phyloP scores from a whole-genome alignment of 2,113 vertebrate genomes.

The Telmatochromis sp. region DNA sequence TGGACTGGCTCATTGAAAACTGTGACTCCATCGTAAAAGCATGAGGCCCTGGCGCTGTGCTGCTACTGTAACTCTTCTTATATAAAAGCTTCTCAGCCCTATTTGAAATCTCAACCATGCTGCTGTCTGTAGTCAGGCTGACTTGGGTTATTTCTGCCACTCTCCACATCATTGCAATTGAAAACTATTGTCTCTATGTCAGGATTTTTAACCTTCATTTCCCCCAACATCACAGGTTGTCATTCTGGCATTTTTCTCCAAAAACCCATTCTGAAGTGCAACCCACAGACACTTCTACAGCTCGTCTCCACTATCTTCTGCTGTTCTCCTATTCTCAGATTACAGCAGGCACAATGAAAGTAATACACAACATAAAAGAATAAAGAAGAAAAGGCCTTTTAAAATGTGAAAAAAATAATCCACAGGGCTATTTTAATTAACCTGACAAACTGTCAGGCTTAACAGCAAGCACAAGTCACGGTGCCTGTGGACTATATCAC shows the following conservation, averaged over 20 bases:
- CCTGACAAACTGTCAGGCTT: neutral
- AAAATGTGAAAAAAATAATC: neutral
- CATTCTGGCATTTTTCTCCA: constrained; percentile 29
- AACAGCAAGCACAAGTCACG: neutral
- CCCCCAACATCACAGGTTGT: constrained; percentile 12
- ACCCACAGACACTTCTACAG: neutral
- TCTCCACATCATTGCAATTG: neutral
- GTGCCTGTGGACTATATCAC: neutral
- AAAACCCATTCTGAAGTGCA: constrained; percentile 30
- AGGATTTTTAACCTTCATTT: constrained; percentile 11
- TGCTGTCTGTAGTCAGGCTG: neutral
- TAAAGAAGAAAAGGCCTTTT: neutral
- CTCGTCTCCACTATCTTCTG: neutral
- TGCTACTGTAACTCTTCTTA: constrained; percentile 35
- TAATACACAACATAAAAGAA: neutral
- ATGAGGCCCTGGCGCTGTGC: neutral
- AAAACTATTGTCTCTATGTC: constrained; percentile 37
- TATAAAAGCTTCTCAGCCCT: neutral
- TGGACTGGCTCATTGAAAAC: constrained; percentile 66
- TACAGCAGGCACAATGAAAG: neutral
- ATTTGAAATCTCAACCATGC: constrained; percentile 12
- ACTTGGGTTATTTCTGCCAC: neutral
- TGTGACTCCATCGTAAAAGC: constrained; percentile 54
- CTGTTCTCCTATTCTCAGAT: neutral
- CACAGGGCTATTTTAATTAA: neutral